Conservation (phyloP, 2,797 vertebrate species). For the Syndactyla subalaris region DNA sequence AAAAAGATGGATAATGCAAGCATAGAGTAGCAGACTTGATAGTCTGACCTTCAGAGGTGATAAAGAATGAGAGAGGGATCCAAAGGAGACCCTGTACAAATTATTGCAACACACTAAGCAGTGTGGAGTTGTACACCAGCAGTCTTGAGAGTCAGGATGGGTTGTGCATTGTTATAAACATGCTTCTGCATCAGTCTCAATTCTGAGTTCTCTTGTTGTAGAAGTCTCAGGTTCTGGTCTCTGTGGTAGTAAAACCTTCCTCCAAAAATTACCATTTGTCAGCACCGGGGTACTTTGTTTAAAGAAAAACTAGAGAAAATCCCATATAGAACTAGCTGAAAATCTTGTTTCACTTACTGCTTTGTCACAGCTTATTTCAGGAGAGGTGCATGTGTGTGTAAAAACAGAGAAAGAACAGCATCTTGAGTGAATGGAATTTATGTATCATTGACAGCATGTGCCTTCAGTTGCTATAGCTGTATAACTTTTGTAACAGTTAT, state of each 20-base stretch:
- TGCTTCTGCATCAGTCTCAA: not conserved
- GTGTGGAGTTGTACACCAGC: not conserved
- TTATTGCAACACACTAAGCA: not conserved
- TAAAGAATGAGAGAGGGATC: not conserved
- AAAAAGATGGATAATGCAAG: not conserved
- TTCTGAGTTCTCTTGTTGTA: not conserved
- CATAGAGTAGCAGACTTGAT: not conserved
- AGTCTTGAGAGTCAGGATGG: not conserved
- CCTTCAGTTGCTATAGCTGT: not conserved
- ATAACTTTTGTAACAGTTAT: not conserved
- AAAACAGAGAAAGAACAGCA: not conserved
- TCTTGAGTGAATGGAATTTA: not conserved
- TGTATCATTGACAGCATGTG: not conserved
- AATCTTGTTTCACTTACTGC: not conserved
- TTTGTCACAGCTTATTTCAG: not conserved
- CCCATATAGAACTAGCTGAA: not conserved
- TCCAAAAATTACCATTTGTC: not conserved
- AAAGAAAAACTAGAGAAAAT: not conserved
- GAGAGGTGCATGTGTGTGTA: rapidly evolving
- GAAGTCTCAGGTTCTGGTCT: not conserved
- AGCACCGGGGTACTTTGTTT: rapidly evolving
- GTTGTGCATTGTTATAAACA: not conserved
- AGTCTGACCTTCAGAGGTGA: not conserved
- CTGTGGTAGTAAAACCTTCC: not conserved
- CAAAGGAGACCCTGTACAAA: not conserved